phyloP scores from a whole-genome alignment of 2,797 vertebrate species.

The Catharus ustulatus region DNA sequence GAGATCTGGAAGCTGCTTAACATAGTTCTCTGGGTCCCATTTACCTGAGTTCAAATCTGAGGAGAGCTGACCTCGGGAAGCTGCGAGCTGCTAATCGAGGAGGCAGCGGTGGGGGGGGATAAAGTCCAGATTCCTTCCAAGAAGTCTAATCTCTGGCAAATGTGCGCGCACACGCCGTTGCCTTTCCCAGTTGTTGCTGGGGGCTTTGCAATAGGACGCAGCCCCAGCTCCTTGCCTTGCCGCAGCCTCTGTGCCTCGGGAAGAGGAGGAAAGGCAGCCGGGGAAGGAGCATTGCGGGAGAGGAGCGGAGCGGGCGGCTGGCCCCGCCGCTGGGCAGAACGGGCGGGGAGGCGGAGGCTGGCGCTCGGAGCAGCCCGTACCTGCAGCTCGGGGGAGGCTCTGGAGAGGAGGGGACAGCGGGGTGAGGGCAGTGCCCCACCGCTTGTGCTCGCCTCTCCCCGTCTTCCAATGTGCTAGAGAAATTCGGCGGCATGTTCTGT shows the following conservation, averaged over 20 bases:
- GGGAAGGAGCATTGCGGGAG: neutral
- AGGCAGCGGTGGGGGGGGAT: constrained; percentile 1
- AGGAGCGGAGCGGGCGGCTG: neutral
- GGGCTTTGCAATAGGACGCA: neutral
- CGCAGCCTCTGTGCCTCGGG: neutral
- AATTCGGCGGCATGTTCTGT: neutral
- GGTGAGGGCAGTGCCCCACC: neutral
- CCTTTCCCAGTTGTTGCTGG: neutral
- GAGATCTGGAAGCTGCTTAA: neutral
- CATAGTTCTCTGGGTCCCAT: neutral
- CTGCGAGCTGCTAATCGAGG: constrained; percentile 14
- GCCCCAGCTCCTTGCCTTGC: neutral
- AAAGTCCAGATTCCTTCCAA: constrained; percentile 56
- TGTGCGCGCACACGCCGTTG: neutral
- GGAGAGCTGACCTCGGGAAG: neutral
- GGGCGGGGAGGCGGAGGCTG: neutral
- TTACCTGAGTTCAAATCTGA: neutral
- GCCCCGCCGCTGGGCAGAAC: neutral
- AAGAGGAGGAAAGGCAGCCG: neutral
- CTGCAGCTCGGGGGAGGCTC: neutral
- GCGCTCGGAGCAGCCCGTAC: neutral
- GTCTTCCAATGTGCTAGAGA: neutral
- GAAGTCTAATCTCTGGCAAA: constrained; percentile 22
- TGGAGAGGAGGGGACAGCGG: constrained; percentile 6
- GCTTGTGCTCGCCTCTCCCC: neutral